Evolutionary conservation across 2,888 invertebrate genomes (phyloP).

Genomic region (Petrophora chlorosata): DNA sequence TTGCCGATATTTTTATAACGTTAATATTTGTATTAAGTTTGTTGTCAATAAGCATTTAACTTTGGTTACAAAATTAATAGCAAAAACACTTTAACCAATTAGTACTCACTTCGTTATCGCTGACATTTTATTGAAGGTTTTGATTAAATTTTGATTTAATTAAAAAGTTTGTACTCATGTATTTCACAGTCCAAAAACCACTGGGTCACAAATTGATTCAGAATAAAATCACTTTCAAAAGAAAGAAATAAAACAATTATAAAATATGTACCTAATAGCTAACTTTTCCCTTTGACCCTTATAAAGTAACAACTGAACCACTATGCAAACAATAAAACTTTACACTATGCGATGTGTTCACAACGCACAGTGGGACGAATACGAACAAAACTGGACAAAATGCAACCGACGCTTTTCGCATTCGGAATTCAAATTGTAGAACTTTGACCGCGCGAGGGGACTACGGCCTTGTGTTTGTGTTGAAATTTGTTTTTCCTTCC

Average conservation of each 20-base stretch:
- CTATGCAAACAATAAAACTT: constrained; percentile 3
- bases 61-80: background rate
- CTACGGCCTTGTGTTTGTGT: background rate
- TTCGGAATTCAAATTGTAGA: constrained; percentile 7
- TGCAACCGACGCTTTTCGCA: constrained; percentile 1
- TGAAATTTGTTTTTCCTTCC: background rate
- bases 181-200: too few relatives aligned
- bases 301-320: background rate
- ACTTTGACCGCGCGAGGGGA: background rate
- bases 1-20: too few relatives aligned
- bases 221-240: too few relatives aligned
- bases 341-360: background rate
- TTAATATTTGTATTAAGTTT: too few relatives aligned
- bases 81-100: background rate
- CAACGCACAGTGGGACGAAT: background rate
- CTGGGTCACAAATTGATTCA: too few relatives aligned
- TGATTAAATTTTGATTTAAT: too few relatives aligned
- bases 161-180: too few relatives aligned
- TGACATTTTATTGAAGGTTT: too few relatives aligned
- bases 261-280: too few relatives aligned
- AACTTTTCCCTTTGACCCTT: background rate
- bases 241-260: too few relatives aligned
- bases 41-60: too few relatives aligned
- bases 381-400: constrained; percentile 1
- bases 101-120: background rate